Conservation (phyloP, 1,140 invertebrate species). For the Anadara kagoshimensis region DNA sequence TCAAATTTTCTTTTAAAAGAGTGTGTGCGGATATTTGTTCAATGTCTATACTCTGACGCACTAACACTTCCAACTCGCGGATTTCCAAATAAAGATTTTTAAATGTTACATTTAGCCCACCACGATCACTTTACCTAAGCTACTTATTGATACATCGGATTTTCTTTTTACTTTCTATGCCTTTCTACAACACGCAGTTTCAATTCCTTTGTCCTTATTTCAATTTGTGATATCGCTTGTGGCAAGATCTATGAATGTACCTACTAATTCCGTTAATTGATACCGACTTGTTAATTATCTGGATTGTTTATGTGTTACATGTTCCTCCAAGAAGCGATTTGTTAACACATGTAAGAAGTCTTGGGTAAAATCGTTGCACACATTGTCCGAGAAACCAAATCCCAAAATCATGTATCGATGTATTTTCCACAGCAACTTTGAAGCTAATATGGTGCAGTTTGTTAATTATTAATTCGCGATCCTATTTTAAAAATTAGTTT, state of each 20-base stretch:
- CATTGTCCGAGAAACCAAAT: not conserved
- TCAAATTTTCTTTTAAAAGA: conserved; percentile 1
- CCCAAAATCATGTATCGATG: not conserved
- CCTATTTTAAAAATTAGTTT: too few species aligned
- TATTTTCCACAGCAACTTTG: not conserved
- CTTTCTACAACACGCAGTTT: not conserved
- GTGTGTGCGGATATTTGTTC: not conserved
- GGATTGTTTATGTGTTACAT: not conserved
- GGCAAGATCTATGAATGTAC: not conserved
- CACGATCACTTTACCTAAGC: conserved; percentile 3
- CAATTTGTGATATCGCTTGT: not conserved
- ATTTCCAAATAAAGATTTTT: conserved; percentile 12
- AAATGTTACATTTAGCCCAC: conserved; percentile 2
- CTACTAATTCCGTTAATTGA: not conserved
- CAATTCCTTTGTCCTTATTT: not conserved
- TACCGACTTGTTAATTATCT: not conserved
- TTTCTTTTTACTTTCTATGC: not conserved
- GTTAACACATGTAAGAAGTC: not conserved
- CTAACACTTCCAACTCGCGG: conserved; percentile 14
- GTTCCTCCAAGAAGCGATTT: not conserved
- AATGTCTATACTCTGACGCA: not conserved
- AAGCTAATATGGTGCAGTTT: conserved; percentile 10
- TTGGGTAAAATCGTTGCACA: conserved; percentile 4
- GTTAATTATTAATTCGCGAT: conserved; percentile 1
- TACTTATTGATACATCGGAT: not conserved